Percentiles rank a stretch among this genome's conserved stretches.
phyloP scores from a whole-genome alignment of 2,888 invertebrate species.

The Amphimallon solstitiale region DNA sequence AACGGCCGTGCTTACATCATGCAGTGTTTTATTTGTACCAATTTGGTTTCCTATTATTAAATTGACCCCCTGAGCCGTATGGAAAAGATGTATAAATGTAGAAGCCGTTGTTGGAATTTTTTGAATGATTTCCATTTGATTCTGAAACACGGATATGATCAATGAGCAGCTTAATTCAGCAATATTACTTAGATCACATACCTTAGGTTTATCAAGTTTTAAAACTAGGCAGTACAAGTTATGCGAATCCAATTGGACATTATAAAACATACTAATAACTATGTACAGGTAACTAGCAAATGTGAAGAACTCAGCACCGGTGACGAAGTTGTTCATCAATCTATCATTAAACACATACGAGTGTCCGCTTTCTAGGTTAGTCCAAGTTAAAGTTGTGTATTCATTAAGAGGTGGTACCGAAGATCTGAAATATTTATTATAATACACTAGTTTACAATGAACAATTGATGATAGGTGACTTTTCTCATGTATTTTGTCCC shows the following conservation, averaged over 20 bases:
- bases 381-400: constrained; percentile 53
- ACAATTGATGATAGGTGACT: no score
- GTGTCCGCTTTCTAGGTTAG: constrained; percentile 43
- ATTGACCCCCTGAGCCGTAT: constrained; percentile 56
- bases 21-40: constrained; percentile 39
- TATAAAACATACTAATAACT: constrained; percentile 55
- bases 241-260: constrained; percentile 52
- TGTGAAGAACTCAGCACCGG: constrained; percentile 57
- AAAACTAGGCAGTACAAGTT: constrained; percentile 53
- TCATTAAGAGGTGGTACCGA: constrained; percentile 47
- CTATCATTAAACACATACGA: constrained; percentile 33
- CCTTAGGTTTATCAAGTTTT: constrained; percentile 52
- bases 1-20: constrained; percentile 49
- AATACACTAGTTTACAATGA: no score
- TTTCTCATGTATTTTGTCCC: no score
- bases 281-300: constrained; percentile 52
- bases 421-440: no score
- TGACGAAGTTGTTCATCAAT: constrained; percentile 55
- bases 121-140: constrained; percentile 52
- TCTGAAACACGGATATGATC: constrained; percentile 47
- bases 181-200: constrained; percentile 36
- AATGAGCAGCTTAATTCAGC: not conserved
- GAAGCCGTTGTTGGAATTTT: constrained; percentile 52
- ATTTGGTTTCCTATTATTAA: constrained; percentile 54
- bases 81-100: constrained; percentile 53